Percentiles rank a stretch among this genome's conserved stretches.
Conservation (phyloP, 2,797 vertebrate genomes). For the Steatocranus sp. region DNA sequence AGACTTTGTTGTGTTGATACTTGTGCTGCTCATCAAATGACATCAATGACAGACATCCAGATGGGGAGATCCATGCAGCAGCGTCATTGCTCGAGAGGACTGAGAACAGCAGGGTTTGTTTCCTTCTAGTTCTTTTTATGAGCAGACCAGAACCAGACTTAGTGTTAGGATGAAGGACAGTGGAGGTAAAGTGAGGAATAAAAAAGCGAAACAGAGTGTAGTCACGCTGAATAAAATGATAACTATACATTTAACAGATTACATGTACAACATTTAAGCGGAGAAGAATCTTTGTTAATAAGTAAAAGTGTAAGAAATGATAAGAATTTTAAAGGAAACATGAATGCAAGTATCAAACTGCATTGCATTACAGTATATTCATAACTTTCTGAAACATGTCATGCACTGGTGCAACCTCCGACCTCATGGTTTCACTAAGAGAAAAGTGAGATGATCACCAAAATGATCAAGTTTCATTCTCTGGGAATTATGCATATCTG, state of each 20-base stretch:
- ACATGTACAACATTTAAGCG: background rate
- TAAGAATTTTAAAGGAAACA: background rate
- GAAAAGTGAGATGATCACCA: background rate
- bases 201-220: background rate
- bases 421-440: background rate
- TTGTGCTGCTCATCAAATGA: constrained; percentile 20
- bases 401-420: background rate
- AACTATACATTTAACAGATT: background rate
- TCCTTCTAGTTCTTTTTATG: background rate
- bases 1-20: background rate
- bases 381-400: background rate
- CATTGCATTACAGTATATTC: background rate
- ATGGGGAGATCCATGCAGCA: constrained; percentile 24
- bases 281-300: background rate
- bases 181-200: background rate
- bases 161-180: background rate
- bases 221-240: background rate
- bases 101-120: constrained; percentile 8
- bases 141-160: background rate
- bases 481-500: background rate
- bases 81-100: constrained; percentile 6
- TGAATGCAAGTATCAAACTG: background rate
- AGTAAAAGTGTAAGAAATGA: background rate
- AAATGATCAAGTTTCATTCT: background rate
- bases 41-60: constrained; percentile 41